A percentile compares a stretch with the other conserved stretches of the same genome.
These are phyloP conservation scores for Coleophora flavipennella DNA, from an alignment of 2,888 invertebrate genomes.

Conservation along the genomic window DNA sequence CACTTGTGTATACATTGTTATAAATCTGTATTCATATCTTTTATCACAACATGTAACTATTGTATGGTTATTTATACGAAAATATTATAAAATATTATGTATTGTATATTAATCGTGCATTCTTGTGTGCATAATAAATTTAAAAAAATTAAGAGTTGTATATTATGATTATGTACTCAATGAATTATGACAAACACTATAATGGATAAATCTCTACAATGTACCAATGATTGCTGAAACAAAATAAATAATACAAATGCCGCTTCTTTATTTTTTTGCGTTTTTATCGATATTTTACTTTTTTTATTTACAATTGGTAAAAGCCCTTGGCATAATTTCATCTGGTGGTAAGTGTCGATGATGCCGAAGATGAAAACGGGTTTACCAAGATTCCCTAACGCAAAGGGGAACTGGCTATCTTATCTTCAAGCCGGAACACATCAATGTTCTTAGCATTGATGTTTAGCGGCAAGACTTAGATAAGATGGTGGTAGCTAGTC, in stretches of 20 bases:
- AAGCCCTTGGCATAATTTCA: too few relatives aligned
- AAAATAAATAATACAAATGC: constrained; percentile 70
- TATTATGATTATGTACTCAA: constrained; percentile 45
- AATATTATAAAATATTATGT: constrained; percentile 54
- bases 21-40: constrained; percentile 65
- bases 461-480: too few relatives aligned
- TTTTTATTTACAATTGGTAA: too few relatives aligned
- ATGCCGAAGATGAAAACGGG: too few relatives aligned
- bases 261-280: constrained; percentile 68
- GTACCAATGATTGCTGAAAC: constrained; percentile 68
- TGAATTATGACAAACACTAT: constrained; percentile 56
- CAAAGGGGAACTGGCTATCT: too few relatives aligned
- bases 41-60: constrained; percentile 57
- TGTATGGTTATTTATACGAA: constrained; percentile 66
- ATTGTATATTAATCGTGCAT: constrained; percentile 64
- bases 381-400: too few relatives aligned
- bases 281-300: constrained; percentile 27
- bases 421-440: too few relatives aligned
- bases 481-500: too few relatives aligned
- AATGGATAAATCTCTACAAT: constrained; percentile 63
- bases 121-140: constrained; percentile 54
- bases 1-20: constrained; percentile 71
- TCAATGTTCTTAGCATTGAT: too few relatives aligned
- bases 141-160: constrained; percentile 64
- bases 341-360: too few relatives aligned